A percentile compares a stretch with the other conserved stretches of the same genome.
Evolutionary conservation across 2,888 invertebrate species (phyloP).

Genomic region (Drosophila yooni): DNA sequence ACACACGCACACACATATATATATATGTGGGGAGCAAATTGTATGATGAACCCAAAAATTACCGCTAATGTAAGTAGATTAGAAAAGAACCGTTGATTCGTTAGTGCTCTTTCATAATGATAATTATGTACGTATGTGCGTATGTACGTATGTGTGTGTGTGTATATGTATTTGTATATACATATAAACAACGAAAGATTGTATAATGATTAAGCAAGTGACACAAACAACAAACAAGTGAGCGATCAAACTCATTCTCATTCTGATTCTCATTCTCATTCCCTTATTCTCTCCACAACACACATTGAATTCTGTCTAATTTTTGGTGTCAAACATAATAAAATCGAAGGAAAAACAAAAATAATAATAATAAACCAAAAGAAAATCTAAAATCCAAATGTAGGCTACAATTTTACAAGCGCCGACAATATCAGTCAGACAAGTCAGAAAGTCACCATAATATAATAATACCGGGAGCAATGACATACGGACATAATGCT

Average conservation of each 20-base stretch:
- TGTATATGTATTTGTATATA: neutral
- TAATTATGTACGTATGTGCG: slow-evolving; percentile 31
- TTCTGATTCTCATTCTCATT: neutral
- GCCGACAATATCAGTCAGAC: slow-evolving; percentile 38
- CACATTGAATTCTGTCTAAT: slow-evolving; percentile 37
- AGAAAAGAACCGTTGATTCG: slow-evolving; percentile 63
- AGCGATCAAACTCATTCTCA: neutral
- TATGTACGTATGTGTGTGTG: neutral
- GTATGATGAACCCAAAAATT: slow-evolving; percentile 48
- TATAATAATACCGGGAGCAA: slow-evolving; percentile 62
- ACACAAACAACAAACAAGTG: slow-evolving; percentile 31
- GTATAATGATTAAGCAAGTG: slow-evolving; percentile 37
- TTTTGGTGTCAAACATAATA: slow-evolving; percentile 69
- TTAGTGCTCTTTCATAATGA: slow-evolving; percentile 33
- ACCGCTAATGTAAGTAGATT: slow-evolving; percentile 68
- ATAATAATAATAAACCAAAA: slow-evolving; percentile 18
- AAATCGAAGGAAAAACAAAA: slow-evolving; percentile 26
- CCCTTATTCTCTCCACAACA: neutral
- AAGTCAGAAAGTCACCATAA: slow-evolving; percentile 11
- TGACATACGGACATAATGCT: slow-evolving; percentile 63
- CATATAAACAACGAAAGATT: neutral
- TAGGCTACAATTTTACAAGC: slow-evolving; percentile 68
- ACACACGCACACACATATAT: neutral
- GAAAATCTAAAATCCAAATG: slow-evolving; percentile 60
- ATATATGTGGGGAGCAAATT: slow-evolving; percentile 12